Conservation (phyloP, 2,888 invertebrate genomes). For the Gastrophysa polygoni region DNA sequence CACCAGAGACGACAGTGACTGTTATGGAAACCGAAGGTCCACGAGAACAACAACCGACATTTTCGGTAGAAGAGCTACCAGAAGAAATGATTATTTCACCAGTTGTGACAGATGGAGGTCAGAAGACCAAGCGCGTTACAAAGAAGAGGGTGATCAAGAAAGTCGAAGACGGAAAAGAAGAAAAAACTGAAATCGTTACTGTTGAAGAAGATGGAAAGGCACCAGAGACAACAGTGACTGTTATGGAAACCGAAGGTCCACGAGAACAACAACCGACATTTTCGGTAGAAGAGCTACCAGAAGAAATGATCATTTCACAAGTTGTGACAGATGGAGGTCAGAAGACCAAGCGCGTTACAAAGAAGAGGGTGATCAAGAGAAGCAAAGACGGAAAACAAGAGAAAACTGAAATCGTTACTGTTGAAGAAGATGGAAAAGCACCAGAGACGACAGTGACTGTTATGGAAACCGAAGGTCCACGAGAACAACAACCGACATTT, state of each 20-base stretch:
- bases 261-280: slow-evolving; percentile 41
- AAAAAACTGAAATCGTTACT: slow-evolving; percentile 54
- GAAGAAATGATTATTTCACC: slow-evolving; percentile 46
- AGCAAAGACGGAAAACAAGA: slow-evolving; percentile 53
- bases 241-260: slow-evolving; percentile 48
- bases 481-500: slow-evolving; percentile 40
- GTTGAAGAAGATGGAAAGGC: slow-evolving; percentile 53
- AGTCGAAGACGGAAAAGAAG: slow-evolving; percentile 52
- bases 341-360: slow-evolving; percentile 47
- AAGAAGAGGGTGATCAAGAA: slow-evolving; percentile 51
- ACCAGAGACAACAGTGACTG: slow-evolving; percentile 51
- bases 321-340: slow-evolving; percentile 51
- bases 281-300: slow-evolving; percentile 46
- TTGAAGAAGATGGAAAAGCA: slow-evolving; percentile 52
- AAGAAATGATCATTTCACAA: slow-evolving; percentile 40
- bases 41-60: slow-evolving; percentile 43
- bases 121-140: slow-evolving; percentile 47
- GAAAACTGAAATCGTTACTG: slow-evolving; percentile 54
- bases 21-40: slow-evolving; percentile 42
- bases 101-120: slow-evolving; percentile 51
- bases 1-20: slow-evolving; percentile 38
- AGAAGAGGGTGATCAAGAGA: slow-evolving; percentile 50
- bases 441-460: slow-evolving; percentile 53
- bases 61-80: slow-evolving; percentile 45
- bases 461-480: slow-evolving; percentile 46